Evolutionary conservation across 2,113 vertebrate genomes (phyloP).

Genomic region (Parotia lawesii): DNA sequence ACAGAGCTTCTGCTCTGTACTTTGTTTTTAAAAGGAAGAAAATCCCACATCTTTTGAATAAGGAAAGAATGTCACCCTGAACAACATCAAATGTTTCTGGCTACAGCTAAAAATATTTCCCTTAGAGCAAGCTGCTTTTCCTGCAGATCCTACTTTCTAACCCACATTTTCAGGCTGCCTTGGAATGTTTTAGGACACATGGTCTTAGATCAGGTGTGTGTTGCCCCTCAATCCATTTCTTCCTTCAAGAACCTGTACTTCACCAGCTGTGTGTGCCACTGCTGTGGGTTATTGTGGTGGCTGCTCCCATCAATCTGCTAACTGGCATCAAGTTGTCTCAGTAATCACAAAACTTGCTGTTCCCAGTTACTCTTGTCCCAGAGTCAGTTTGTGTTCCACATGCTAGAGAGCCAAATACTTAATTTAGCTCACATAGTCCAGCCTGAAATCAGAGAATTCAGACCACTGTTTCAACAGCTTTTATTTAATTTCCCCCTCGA

Average conservation of each 20-base stretch:
- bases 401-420: constrained; percentile 22
- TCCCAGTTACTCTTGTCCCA: constrained; percentile 46
- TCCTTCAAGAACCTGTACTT: background rate
- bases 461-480: constrained; percentile 71
- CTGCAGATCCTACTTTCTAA: background rate
- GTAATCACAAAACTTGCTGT: constrained; percentile 41
- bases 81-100: background rate
- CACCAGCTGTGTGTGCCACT: background rate
- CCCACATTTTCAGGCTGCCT: background rate
- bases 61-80: background rate
- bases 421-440: constrained; percentile 26
- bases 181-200: background rate
- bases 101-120: background rate
- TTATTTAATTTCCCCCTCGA: constrained; percentile 66
- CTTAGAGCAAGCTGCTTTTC: background rate
- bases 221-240: background rate
- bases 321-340: constrained; percentile 47
- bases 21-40: background rate
- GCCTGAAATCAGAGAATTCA: constrained; percentile 54
- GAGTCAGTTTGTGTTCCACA: constrained; percentile 20
- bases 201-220: background rate
- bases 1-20: background rate
- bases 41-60: background rate
- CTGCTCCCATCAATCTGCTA: background rate
- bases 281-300: background rate